A percentile compares a stretch with the other conserved stretches of the same genome.
phyloP scores from a whole-genome alignment of 2,888 invertebrate species.

The Apamea epomidion region DNA sequence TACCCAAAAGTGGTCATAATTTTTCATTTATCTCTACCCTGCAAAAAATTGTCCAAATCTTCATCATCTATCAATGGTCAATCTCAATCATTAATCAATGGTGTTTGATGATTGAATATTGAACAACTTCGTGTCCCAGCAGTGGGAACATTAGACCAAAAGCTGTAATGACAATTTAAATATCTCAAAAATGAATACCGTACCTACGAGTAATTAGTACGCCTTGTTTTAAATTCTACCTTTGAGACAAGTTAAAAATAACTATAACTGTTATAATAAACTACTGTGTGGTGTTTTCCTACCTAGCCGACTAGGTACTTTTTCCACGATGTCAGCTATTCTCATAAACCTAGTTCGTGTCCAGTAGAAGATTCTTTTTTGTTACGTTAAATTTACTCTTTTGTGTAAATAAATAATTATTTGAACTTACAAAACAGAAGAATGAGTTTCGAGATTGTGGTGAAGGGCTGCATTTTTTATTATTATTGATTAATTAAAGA shows the following conservation, averaged over 20 bases:
- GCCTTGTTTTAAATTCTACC: background rate
- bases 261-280: no score
- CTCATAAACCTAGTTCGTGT: background rate
- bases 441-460: background rate
- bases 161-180: background rate
- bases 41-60: no score
- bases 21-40: no score
- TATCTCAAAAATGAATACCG: background rate
- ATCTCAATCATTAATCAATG: no score
- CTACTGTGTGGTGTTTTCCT: background rate
- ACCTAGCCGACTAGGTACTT: background rate
- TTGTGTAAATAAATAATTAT: background rate
- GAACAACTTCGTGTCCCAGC: no score
- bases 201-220: background rate
- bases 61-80: no score
- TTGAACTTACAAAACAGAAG: constrained; percentile 43
- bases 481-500: background rate
- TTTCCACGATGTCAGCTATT: background rate
- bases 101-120: no score
- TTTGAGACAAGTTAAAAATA: no score
- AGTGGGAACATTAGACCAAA: background rate
- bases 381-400: no score
- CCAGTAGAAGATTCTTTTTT: background rate
- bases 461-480: background rate
- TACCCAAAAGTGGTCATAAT: no score